A percentile compares a stretch with the other conserved stretches of the same genome.
phyloP scores from a whole-genome alignment of 2,888 invertebrate genomes.

The Callyntrura guangdongensis region DNA sequence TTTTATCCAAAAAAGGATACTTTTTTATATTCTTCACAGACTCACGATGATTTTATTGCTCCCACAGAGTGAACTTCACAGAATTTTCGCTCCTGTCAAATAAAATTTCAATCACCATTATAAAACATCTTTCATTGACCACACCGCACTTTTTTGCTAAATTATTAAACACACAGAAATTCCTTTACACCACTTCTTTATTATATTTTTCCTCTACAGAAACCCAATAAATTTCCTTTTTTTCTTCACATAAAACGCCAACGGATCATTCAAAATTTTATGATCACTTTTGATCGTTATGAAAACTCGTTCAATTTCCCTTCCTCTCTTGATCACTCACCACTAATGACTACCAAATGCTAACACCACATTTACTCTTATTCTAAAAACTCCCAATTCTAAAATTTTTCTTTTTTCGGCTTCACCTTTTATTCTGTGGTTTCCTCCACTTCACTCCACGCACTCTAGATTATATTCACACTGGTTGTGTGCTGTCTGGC shows the following conservation, averaged over 20 bases:
- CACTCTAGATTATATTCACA: background rate
- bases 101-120: conserved; percentile 24
- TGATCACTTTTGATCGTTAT: background rate
- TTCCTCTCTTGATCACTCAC: conserved; percentile 10
- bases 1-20: background rate
- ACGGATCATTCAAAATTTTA: background rate
- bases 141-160: background rate
- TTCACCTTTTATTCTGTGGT: conserved; percentile 40
- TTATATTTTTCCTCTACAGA: conserved; percentile 8
- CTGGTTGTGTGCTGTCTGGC: background rate
- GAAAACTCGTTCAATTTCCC: background rate
- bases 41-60: conserved; percentile 6
- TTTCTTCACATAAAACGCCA: background rate
- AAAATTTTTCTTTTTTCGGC: background rate
- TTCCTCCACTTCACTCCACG: background rate
- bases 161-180: conserved; percentile 15
- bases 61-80: conserved; percentile 49
- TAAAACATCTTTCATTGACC: conserved; percentile 18
- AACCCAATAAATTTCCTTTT: background rate
- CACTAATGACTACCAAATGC: conserved; percentile 30
- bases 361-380: conserved; percentile 27
- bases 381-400: conserved; percentile 20
- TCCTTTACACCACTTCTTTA: background rate
- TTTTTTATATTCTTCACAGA: background rate
- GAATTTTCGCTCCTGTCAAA: conserved; percentile 40